A percentile compares a stretch with the other conserved stretches of the same genome.
These are phyloP conservation scores for crab-eating macaque (Macaca fascicularis) DNA, from an alignment of 2,113 vertebrate genomes.

Conservation along the genomic window T2T-MFA8v1.1 NC_088379.1:157814001-157814500, in stretches of 20 bases:
- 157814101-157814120: background rate
- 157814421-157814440: too few relatives aligned
- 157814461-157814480: too few relatives aligned
- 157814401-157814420: too few relatives aligned
- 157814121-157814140: background rate
- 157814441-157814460: too few relatives aligned
- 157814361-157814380: too few relatives aligned
- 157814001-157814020: background rate
- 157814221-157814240: background rate
- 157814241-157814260: background rate
- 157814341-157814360: too few relatives aligned
- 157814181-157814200: background rate
- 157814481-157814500: too few relatives aligned
- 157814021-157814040: background rate
- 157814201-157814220: background rate
- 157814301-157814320: too few relatives aligned
- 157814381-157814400: too few relatives aligned
- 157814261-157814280: too few relatives aligned
- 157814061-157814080: background rate
- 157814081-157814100: background rate
- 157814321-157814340: too few relatives aligned
- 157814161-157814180: background rate
- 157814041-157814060: background rate
- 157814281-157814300: too few relatives aligned
- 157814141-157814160: conserved; percentile 19